Evolutionary conservation across 92 coral and sea anemone species (phyloP).

Genomic region (Umimayanthus chanpuru): DNA sequence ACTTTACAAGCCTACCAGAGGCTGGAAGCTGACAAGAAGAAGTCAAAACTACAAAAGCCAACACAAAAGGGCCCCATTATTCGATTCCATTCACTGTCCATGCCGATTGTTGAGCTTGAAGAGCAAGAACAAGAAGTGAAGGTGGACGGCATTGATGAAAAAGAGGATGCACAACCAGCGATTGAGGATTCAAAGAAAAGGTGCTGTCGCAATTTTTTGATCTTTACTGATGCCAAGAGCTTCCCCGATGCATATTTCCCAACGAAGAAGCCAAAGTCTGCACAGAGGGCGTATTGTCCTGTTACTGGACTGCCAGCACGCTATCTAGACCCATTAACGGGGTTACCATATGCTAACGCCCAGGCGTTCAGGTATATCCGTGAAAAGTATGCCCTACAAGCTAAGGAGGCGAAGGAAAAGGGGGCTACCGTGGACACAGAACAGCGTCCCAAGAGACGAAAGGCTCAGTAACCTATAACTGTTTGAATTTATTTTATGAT

Average conservation of each 20-base stretch:
- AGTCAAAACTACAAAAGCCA: constrained; percentile 85
- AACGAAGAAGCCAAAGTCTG: constrained; percentile 71
- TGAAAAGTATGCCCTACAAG: constrained; percentile 84
- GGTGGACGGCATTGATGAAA: constrained; percentile 73
- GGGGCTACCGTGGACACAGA: constrained; percentile 59
- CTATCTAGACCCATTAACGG: constrained; percentile 89
- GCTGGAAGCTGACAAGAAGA: constrained; percentile 91
- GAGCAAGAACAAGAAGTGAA: constrained; percentile 86
- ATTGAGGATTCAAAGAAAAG: constrained; percentile 68
- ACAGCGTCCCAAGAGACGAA: constrained; percentile 56
- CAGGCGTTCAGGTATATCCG: constrained; percentile 94
- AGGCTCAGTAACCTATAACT: constrained; percentile 20
- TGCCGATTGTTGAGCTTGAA: constrained; percentile 87
- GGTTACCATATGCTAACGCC: constrained; percentile 83
- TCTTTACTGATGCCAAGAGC: constrained; percentile 93
- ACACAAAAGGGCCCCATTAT: constrained; percentile 86
- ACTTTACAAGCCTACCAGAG: constrained; percentile 89
- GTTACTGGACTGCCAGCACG: constrained; percentile 90
- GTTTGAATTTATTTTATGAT: neutral
- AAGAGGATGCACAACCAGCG: constrained; percentile 55
- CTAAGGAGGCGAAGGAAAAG: constrained; percentile 75
- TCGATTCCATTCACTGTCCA: constrained; percentile 87
- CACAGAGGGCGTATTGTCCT: constrained; percentile 90
- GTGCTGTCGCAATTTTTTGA: constrained; percentile 90
- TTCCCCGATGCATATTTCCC: constrained; percentile 92